These are phyloP conservation scores for Leptodirus hochenwartii DNA, from an alignment of 2,888 invertebrate species.

Conservation along the genomic window DNA sequence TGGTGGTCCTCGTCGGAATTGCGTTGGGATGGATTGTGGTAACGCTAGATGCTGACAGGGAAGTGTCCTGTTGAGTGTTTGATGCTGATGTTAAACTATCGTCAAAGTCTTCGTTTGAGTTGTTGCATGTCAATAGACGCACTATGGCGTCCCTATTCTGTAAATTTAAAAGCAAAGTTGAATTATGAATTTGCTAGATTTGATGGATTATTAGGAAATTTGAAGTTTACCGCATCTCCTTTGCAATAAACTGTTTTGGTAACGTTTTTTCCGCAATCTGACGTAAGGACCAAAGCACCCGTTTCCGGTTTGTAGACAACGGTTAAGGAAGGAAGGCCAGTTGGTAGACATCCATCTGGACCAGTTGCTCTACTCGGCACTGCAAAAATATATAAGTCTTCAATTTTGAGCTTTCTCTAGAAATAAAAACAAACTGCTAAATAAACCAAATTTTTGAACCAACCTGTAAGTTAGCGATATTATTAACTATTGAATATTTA, in stretches of 20 bases:
- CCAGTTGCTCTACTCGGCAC: conserved; percentile 58
- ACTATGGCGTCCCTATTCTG: conserved; percentile 44
- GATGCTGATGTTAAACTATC: conserved; percentile 9
- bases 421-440: too few species aligned
- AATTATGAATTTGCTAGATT: not conserved
- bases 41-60: conserved; percentile 1
- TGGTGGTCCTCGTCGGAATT: conserved; percentile 16
- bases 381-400: conserved; percentile 27
- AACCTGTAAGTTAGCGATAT: too few species aligned
- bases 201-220: not conserved
- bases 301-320: conserved; percentile 60
- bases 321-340: conserved; percentile 52
- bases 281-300: conserved; percentile 54
- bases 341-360: conserved; percentile 49
- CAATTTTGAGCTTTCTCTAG: conserved; percentile 1
- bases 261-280: conserved; percentile 57
- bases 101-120: conserved; percentile 27
- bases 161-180: conserved; percentile 13
- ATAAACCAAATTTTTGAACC: too few species aligned
- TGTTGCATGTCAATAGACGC: conserved; percentile 37
- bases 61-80: not conserved
- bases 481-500: too few species aligned
- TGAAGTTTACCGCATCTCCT: conserved; percentile 45
- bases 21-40: conserved; percentile 12
- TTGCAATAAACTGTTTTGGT: conserved; percentile 55